Percentiles rank a stretch among this genome's conserved stretches.
phyloP scores from a whole-genome alignment of 2,113 vertebrate species.

The Pachyramphus minor region DNA sequence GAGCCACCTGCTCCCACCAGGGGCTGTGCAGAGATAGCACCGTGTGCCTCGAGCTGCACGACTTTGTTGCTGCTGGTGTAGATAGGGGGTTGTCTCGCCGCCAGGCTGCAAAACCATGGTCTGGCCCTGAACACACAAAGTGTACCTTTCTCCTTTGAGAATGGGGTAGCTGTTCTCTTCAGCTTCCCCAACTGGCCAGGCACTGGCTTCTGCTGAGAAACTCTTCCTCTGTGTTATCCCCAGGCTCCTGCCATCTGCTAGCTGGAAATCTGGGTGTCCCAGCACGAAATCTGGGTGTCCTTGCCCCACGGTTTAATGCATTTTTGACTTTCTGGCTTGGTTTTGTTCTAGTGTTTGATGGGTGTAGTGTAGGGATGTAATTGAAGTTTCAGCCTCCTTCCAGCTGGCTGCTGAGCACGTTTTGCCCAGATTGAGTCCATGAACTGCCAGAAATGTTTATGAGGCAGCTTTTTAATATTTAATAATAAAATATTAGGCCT shows the following conservation, averaged over 20 bases:
- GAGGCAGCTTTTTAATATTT: not conserved
- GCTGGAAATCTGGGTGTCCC: not conserved
- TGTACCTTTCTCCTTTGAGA: accelerated
- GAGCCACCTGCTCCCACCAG: accelerated
- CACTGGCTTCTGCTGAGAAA: not conserved
- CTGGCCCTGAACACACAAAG: not conserved
- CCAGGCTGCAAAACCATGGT: not conserved
- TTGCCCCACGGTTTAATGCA: not conserved
- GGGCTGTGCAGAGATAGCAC: not conserved
- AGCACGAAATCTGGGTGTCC: not conserved
- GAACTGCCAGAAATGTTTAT: not conserved
- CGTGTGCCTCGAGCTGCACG: accelerated
- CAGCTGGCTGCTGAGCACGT: not conserved
- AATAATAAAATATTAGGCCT: not conserved
- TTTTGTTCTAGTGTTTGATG: not conserved
- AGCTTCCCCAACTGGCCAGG: accelerated
- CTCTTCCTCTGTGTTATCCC: accelerated
- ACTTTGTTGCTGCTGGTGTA: not conserved
- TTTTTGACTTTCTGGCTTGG: not conserved
- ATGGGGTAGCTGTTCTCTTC: accelerated
- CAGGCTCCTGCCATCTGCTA: not conserved
- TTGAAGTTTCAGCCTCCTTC: not conserved
- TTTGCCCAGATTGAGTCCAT: not conserved
- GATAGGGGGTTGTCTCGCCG: not conserved
- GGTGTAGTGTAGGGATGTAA: not conserved